Percentiles rank a stretch among this genome's conserved stretches.
Evolutionary conservation across 2,113 vertebrate genomes (phyloP).

Genomic region (Salminus brasiliensis): DNA sequence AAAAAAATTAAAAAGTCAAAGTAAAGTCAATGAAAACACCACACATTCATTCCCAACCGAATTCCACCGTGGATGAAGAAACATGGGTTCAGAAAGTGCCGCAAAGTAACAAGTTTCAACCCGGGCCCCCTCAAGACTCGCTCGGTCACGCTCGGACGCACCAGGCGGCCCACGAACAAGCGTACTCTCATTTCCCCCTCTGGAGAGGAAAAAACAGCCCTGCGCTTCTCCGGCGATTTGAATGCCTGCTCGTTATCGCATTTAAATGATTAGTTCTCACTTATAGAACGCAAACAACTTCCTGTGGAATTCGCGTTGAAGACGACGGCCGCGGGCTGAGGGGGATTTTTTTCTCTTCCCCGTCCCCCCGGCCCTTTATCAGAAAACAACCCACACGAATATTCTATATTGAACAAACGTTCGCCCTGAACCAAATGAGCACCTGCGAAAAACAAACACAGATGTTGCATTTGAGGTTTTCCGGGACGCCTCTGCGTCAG

Average conservation of each 20-base stretch:
- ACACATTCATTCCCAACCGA: too few relatives aligned
- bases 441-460: slow-evolving; percentile 75
- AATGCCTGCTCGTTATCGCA: slow-evolving; percentile 33
- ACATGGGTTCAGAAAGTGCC: not conserved
- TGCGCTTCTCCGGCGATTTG: slow-evolving; percentile 27
- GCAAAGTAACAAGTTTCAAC: not conserved
- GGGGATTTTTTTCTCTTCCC: slow-evolving; percentile 27
- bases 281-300: slow-evolving; percentile 35
- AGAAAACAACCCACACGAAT: slow-evolving; percentile 62
- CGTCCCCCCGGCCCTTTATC: slow-evolving; percentile 52
- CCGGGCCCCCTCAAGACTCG: not conserved
- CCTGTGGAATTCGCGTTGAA: slow-evolving; percentile 2
- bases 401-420: slow-evolving; percentile 60
- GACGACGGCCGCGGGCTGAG: not conserved
- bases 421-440: slow-evolving; percentile 76
- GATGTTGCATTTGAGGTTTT: slow-evolving; percentile 60
- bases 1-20: too few relatives aligned
- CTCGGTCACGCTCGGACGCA: not conserved
- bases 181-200: slow-evolving; percentile 20
- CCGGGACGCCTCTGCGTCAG: slow-evolving; percentile 14
- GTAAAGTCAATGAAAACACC: too few relatives aligned
- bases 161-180: not conserved
- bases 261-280: slow-evolving; percentile 44
- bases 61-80: not conserved
- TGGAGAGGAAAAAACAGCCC: slow-evolving; percentile 31